A percentile compares a stretch with the other conserved stretches of the same genome.
These are phyloP conservation scores for Acrocyrtus sp. DNA, from an alignment of 2,888 invertebrate species.

Conservation along the genomic window DNA sequence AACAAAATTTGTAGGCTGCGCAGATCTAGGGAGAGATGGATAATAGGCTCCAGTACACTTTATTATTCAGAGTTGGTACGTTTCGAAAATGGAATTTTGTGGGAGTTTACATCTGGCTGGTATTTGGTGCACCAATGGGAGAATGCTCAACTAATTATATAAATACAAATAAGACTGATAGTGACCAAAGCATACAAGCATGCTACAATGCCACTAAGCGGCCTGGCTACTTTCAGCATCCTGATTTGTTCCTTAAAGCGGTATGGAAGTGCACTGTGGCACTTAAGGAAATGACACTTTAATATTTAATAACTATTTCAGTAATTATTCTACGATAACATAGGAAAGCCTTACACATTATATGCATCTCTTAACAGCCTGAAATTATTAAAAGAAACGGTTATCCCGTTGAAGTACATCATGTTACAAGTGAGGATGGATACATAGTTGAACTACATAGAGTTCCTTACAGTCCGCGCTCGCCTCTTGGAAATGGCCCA, in stretches of 20 bases:
- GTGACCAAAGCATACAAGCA: slow-evolving; percentile 5
- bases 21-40: no score
- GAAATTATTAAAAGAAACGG: slow-evolving; percentile 16
- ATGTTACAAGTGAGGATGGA: neutral
- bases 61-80: no score
- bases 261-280: neutral
- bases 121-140: no score
- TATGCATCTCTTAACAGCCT: slow-evolving; percentile 4
- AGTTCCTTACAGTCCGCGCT: neutral
- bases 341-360: neutral
- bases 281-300: neutral
- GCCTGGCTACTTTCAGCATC: slow-evolving; percentile 16
- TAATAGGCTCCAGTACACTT: no score
- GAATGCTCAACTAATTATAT: no score
- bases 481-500: neutral
- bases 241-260: slow-evolving; percentile 22
- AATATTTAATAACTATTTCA: neutral
- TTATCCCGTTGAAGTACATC: neutral
- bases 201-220: slow-evolving; percentile 15
- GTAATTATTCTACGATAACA: no score
- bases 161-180: slow-evolving; percentile 21
- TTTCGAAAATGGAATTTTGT: no score
- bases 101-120: no score
- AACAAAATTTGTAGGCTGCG: no score
- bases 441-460: neutral